These are phyloP conservation scores for Drosophila robusta DNA, from an alignment of 2,888 invertebrate genomes.

Conservation along the genomic window DNA sequence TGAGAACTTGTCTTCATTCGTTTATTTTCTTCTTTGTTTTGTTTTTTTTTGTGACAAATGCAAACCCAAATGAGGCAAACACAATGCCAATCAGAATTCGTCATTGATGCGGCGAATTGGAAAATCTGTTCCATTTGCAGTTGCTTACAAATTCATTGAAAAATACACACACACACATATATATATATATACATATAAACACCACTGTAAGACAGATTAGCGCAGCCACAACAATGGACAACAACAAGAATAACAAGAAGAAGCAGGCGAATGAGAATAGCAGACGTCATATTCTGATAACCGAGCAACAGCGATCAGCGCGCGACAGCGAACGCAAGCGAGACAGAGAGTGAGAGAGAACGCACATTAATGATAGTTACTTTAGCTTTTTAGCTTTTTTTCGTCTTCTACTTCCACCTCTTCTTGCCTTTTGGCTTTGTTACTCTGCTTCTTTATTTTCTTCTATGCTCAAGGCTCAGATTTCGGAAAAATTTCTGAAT, in stretches of 20 bases:
- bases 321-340: not conserved
- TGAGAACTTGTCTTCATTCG: not conserved
- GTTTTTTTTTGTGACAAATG: constrained; percentile 8
- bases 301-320: constrained; percentile 19
- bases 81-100: constrained; percentile 11
- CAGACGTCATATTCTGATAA: constrained; percentile 55
- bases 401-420: constrained; percentile 3
- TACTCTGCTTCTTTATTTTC: constrained; percentile 22
- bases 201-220: constrained; percentile 38
- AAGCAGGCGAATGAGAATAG: constrained; percentile 17
- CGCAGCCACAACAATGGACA: constrained; percentile 48
- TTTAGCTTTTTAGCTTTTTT: no score
- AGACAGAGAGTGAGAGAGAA: constrained; percentile 4
- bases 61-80: not conserved
- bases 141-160: constrained; percentile 40
- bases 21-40: not conserved
- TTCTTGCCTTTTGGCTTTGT: constrained; percentile 4
- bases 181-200: not conserved
- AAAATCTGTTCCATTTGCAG: constrained; percentile 20
- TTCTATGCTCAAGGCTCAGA: constrained; percentile 26
- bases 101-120: constrained; percentile 12
- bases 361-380: constrained; percentile 15
- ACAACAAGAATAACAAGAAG: constrained; percentile 9
- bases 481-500: constrained; percentile 52
- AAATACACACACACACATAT: constrained; percentile 1